A percentile compares a stretch with the other conserved stretches of the same genome.
These are phyloP conservation scores for Agrilus mali DNA, from an alignment of 2,888 invertebrate genomes.

Conservation along the genomic window DNA sequence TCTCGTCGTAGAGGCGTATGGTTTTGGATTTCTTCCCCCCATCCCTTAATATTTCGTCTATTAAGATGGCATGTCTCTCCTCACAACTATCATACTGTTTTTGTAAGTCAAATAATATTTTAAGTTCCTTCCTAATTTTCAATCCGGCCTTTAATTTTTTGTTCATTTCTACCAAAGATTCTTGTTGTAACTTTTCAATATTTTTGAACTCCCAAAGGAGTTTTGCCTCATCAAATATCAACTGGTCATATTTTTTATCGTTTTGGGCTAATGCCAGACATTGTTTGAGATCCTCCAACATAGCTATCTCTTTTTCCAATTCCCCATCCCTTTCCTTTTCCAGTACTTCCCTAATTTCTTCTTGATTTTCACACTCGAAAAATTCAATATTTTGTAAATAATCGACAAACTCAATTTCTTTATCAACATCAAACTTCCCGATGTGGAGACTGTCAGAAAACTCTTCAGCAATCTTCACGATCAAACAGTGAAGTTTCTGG, in stretches of 20 bases:
- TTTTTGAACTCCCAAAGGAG: constrained; percentile 31
- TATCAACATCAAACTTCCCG: constrained; percentile 36
- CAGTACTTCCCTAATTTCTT: constrained; percentile 41
- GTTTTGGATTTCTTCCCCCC: no score
- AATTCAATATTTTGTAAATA: constrained; percentile 37
- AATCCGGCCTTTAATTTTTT: constrained; percentile 18
- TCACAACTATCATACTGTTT: constrained; percentile 22
- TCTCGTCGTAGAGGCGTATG: no score
- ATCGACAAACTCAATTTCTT: constrained; percentile 40
- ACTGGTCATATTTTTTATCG: constrained; percentile 32
- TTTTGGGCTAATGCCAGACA: constrained; percentile 36
- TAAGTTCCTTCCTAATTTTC: constrained; percentile 32
- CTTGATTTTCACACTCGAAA: constrained; percentile 41
- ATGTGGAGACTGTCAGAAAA: constrained; percentile 29
- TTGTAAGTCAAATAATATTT: constrained; percentile 28
- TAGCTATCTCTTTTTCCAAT: constrained; percentile 20
- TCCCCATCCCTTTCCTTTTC: constrained; percentile 36
- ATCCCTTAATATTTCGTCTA: no score
- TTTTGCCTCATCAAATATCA: constrained; percentile 25
- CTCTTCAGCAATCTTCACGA: constrained; percentile 24
- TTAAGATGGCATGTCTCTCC: constrained; percentile 1
- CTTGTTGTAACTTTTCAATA: constrained; percentile 29
- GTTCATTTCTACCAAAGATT: constrained; percentile 28
- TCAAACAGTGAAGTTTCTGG: constrained; percentile 23
- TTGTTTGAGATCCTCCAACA: constrained; percentile 31